A percentile compares a stretch with the other conserved stretches of the same genome.
phyloP scores from a whole-genome alignment of 2,888 invertebrate genomes.

The Meta bourneti region DNA sequence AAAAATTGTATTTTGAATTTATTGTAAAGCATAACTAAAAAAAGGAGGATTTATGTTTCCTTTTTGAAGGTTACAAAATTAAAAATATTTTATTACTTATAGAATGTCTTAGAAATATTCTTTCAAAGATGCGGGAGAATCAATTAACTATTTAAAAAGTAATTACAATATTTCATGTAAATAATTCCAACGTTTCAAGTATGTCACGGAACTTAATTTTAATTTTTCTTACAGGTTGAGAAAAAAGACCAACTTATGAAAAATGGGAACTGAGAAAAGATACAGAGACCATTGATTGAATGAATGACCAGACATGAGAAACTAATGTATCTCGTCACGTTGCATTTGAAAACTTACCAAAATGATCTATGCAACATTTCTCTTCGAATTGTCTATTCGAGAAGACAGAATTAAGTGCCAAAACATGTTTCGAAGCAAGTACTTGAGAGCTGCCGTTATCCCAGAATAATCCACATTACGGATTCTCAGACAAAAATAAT shows the following conservation, averaged over 20 bases:
- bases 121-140: too few relatives aligned
- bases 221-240: background rate
- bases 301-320: too few relatives aligned
- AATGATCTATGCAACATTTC: background rate
- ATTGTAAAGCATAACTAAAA: too few relatives aligned
- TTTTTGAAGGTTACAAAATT: too few relatives aligned
- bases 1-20: too few relatives aligned
- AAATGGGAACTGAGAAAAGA: background rate
- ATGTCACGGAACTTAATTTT: background rate
- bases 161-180: too few relatives aligned
- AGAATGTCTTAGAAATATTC: too few relatives aligned
- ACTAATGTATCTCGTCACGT: too few relatives aligned
- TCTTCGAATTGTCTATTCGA: background rate
- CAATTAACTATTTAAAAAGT: too few relatives aligned
- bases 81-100: too few relatives aligned
- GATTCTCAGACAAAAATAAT: background rate
- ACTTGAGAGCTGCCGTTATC: background rate
- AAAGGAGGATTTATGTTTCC: too few relatives aligned
- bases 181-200: background rate
- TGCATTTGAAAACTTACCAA: background rate
- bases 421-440: background rate
- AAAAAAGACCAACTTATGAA: background rate
- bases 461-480: conserved; percentile 1
- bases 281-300: background rate
- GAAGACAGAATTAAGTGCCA: background rate